Evolutionary conservation across 2,113 vertebrate species (phyloP).

Genomic region (Bettongia penicillata): DNA sequence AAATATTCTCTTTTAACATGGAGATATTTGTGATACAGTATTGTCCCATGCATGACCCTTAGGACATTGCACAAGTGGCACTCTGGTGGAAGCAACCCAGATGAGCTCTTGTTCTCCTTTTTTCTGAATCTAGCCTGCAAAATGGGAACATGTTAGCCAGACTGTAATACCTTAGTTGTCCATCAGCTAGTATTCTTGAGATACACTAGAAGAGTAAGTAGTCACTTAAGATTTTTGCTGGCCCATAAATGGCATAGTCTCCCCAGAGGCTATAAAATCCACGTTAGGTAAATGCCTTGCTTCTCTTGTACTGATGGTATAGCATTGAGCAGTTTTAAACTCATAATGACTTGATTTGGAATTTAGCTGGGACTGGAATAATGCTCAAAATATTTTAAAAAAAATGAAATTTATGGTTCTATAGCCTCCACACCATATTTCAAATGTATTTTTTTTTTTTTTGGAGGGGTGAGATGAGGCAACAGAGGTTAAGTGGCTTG

Average conservation of each 20-base stretch:
- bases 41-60: no score
- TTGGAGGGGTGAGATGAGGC: no score
- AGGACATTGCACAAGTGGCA: neutral
- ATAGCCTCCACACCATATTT: neutral
- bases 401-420: neutral
- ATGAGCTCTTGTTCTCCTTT: neutral
- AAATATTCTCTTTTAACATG: neutral
- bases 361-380: neutral
- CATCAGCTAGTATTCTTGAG: neutral
- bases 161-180: neutral
- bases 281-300: neutral
- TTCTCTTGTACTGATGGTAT: neutral
- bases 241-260: neutral
- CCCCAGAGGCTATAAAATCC: neutral
- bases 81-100: neutral
- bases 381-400: no score
- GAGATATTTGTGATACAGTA: neutral
- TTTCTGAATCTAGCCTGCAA: neutral
- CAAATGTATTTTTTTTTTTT: neutral
- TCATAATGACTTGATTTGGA: neutral
- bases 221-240: neutral
- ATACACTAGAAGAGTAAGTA: neutral
- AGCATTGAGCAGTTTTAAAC: neutral
- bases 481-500: no score
- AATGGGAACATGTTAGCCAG: neutral